phyloP scores from a whole-genome alignment of 2,797 vertebrate genomes.

The Rhinichthys osculus region DNA sequence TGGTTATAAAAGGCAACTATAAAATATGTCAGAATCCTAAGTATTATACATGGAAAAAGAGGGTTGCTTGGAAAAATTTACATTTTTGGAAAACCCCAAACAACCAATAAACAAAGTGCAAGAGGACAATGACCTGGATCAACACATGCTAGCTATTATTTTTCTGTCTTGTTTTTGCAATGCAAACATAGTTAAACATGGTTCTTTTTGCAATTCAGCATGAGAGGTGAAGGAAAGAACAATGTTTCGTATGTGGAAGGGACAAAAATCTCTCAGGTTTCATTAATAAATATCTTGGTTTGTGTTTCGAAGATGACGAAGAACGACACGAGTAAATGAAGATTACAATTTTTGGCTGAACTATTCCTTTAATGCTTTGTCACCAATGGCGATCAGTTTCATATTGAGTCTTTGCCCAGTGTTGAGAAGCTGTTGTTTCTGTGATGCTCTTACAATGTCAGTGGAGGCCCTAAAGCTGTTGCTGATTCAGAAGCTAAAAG shows the following conservation, averaged over 20 bases:
- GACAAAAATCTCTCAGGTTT: neutral
- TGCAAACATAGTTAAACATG: neutral
- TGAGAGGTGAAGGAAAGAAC: slow-evolving; percentile 8
- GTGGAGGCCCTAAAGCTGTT: neutral
- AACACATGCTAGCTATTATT: slow-evolving; percentile 13
- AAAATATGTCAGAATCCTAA: slow-evolving; percentile 75
- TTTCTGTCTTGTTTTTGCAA: slow-evolving; percentile 2
- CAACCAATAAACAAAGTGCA: slow-evolving; percentile 21
- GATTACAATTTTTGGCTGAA: neutral
- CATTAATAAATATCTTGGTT: neutral
- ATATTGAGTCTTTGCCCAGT: neutral
- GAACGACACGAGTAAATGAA: neutral
- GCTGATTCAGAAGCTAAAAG: neutral
- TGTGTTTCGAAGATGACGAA: neutral
- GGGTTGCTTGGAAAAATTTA: slow-evolving; percentile 64
- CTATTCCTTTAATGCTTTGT: neutral
- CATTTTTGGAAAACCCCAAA: slow-evolving; percentile 40
- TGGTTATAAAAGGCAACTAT: slow-evolving; percentile 73
- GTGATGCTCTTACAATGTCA: neutral
- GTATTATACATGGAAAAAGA: slow-evolving; percentile 72
- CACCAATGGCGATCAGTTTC: neutral
- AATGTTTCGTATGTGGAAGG: neutral
- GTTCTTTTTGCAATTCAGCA: neutral
- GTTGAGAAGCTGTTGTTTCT: neutral
- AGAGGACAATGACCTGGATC: slow-evolving; percentile 29